Percentiles rank a stretch among this genome's conserved stretches.
Conservation (phyloP, 2,888 invertebrate species). For the Aphrophora alni region DNA sequence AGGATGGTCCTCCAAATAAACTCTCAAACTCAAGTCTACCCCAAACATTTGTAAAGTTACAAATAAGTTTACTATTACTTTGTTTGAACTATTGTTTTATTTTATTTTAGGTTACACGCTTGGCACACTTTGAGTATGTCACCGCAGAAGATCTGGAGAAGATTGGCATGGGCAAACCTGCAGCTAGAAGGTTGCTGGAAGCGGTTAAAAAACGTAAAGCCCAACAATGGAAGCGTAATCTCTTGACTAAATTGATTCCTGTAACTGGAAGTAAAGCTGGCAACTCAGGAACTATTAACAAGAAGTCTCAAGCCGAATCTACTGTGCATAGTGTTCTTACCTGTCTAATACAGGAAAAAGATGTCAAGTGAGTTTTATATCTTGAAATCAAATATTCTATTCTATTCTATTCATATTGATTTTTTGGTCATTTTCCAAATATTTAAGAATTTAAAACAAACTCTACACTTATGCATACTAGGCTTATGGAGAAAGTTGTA, state of each 20-base stretch:
- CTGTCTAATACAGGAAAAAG: constrained; percentile 85
- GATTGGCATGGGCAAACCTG: constrained; percentile 94
- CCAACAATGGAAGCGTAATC: constrained; percentile 80
- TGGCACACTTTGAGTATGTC: constrained; percentile 98
- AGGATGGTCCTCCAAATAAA: too few species aligned
- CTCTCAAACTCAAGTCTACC: too few species aligned
- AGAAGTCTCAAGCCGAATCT: background rate
- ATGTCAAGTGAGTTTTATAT: constrained; percentile 68
- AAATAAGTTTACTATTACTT: too few species aligned
- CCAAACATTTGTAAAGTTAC: too few species aligned
- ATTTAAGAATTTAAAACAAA: too few species aligned
- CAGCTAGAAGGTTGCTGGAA: constrained; percentile 86
- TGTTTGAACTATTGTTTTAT: constrained; percentile 21
- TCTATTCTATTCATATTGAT: too few species aligned
- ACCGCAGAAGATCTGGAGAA: constrained; percentile 92
- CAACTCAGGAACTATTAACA: background rate
- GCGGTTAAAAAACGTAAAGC: constrained; percentile 88
- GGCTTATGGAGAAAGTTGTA: too few species aligned
- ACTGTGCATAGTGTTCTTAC: constrained; percentile 61
- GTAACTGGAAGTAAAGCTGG: background rate
- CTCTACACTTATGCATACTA: too few species aligned
- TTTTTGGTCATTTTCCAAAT: too few species aligned
- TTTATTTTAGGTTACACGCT: constrained; percentile 74
- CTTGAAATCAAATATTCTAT: too few species aligned
- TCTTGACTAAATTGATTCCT: constrained; percentile 79